Evolutionary conservation across 2,888 invertebrate genomes (phyloP), one percentile per base, ranked within the genome.

Genomic region (Drosophila neonasuta): DNA sequence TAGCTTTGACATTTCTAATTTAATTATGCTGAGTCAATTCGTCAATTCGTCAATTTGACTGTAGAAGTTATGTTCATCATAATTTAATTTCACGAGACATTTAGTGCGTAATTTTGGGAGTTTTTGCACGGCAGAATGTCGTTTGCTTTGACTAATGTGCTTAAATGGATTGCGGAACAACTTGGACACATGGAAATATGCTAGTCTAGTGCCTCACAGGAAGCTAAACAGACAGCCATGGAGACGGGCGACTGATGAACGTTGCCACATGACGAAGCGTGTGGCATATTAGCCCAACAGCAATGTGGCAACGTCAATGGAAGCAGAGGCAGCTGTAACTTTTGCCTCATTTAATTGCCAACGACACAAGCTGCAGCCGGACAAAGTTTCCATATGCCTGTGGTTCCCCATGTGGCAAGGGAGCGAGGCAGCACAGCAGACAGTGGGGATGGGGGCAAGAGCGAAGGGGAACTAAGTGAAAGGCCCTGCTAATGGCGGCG

Each of bases 321-420:
- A 8, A 42, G 15, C 42, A n/a, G 13, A 15, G 24, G 20, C 29
- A 41, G 20, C 39, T 49, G 44, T 62, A 74, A 71, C 67, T 74
- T 68, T 68, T 77, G 77, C 55, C 70, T 56, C 52, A 70, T 74
- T 67, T 76, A 78, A 76, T 76, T 76, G 79, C 55, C 61, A 69
- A 29, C 70, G 74, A 76, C 75, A 72, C 55, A 41, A 72, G 39
- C 36, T 58, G 48, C 32, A 72, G 46, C 52, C 68, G 52, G 52
- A 63, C 68, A 64, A 77, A 77, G 62, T 75, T 75, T 77, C 58
- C 75, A 60, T 77, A 73, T 77, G 68, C 63, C 66, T 58, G 24
- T 76, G 36, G 41, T 49, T 10, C 2, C 32, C 32, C 32, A 32
- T 41, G 58, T 32, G 58, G 58, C 39, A 48, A 39, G 46, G 48